These are phyloP conservation scores for Eurystomus glaucurus DNA, from an alignment of 2,797 vertebrate species.

Conservation along the genomic window DNA sequence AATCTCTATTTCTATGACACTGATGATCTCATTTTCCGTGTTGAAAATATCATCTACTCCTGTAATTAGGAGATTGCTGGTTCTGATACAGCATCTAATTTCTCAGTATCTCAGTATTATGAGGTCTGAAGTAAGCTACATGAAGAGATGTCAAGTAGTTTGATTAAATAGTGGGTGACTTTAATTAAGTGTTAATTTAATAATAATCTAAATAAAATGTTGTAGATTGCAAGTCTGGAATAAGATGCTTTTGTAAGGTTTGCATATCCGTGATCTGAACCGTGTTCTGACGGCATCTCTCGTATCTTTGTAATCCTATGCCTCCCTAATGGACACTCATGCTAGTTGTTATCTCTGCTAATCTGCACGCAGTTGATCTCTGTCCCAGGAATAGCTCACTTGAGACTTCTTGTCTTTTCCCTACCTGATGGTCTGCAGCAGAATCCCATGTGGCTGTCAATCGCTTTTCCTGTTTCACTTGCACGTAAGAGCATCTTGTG, in stretches of 20 bases:
- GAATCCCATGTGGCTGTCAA: neutral
- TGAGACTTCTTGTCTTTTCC: neutral
- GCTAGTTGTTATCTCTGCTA: neutral
- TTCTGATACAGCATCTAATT: slow-evolving; percentile 31
- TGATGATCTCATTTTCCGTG: slow-evolving; percentile 65
- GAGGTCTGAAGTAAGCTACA: slow-evolving; percentile 16
- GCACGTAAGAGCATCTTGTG: neutral
- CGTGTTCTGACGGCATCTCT: neutral
- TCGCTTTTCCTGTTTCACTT: neutral
- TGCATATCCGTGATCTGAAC: neutral
- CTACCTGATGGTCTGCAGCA: neutral
- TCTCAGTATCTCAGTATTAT: slow-evolving; percentile 1
- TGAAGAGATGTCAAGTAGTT: neutral
- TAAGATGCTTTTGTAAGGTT: slow-evolving; percentile 1
- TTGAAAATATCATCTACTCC: slow-evolving; percentile 51
- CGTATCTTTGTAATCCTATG: neutral
- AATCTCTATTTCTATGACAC: slow-evolving; percentile 66
- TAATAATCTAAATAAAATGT: neutral
- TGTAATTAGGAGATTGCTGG: slow-evolving; percentile 64
- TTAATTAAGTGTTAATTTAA: slow-evolving; percentile 37
- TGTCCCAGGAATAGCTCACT: neutral
- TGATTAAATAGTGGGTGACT: neutral
- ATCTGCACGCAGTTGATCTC: neutral
- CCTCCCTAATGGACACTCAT: neutral
- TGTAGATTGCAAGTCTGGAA: neutral